Evolutionary conservation across 2,888 invertebrate genomes (phyloP).

Genomic region (Epirrhoe tristata): DNA sequence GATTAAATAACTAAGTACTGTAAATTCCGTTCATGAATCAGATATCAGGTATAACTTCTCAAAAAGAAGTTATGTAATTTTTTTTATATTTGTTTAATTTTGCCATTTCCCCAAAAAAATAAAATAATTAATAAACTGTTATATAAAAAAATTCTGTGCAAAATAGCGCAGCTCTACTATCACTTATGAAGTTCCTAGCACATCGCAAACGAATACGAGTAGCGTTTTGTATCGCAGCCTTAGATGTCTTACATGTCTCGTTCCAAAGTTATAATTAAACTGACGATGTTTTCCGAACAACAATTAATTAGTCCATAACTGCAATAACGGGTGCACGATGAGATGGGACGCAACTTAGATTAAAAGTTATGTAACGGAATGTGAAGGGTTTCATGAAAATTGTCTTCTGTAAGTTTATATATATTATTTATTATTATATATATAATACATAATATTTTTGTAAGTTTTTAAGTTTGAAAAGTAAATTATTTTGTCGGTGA

Average conservation of each 20-base stretch:
- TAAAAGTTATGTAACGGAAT: constrained; percentile 50
- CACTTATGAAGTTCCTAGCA: constrained; percentile 1
- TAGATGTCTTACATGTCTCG: constrained; percentile 33
- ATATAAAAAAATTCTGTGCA: neutral
- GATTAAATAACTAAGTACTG: too few species aligned
- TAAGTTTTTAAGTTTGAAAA: too few species aligned
- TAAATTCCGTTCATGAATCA: too few species aligned
- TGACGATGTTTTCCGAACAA: constrained; percentile 64
- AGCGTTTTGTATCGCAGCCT: constrained; percentile 3
- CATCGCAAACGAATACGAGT: constrained; percentile 1
- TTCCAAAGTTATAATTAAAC: constrained; percentile 70
- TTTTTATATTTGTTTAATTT: too few species aligned
- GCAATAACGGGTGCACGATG: constrained; percentile 67
- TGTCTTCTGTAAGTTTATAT: neutral
- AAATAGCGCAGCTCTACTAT: neutral
- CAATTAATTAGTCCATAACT: constrained; percentile 69
- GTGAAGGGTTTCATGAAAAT: constrained; percentile 17
- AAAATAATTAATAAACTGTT: neutral
- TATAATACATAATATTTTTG: too few species aligned
- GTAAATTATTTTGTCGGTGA: too few species aligned
- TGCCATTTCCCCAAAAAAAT: neutral
- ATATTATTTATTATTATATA: too few species aligned
- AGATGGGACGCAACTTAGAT: constrained; percentile 62
- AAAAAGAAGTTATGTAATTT: too few species aligned
- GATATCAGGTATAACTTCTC: too few species aligned